phyloP scores from a whole-genome alignment of 2,113 vertebrate genomes.

The Peromyscus polionotus region DNA sequence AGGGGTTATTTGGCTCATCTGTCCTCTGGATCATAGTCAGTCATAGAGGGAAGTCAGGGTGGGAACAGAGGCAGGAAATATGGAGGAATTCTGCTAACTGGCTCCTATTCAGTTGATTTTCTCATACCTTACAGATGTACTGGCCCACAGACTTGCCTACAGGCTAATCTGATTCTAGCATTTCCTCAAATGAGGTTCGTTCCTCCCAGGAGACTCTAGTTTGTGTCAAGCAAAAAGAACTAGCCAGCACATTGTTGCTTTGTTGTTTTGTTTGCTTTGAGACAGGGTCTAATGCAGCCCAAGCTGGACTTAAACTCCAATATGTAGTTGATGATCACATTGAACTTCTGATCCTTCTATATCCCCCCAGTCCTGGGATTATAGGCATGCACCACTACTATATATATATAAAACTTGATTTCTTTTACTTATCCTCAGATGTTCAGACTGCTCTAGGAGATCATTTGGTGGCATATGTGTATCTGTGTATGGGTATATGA shows the following conservation, averaged over 20 bases:
- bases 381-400: not conserved
- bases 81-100: not conserved
- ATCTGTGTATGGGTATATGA: not conserved
- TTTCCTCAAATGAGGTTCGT: too few species aligned
- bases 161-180: not conserved
- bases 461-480: too few species aligned
- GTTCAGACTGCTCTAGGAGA: not conserved
- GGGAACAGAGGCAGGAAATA: not conserved
- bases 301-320: not conserved
- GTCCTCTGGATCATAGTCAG: too few species aligned
- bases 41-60: not conserved
- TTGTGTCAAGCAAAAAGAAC: not conserved
- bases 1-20: not conserved
- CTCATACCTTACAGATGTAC: not conserved
- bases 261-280: not conserved
- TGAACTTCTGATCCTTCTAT: not conserved
- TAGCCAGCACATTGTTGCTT: not conserved
- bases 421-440: slow-evolving; percentile 3
- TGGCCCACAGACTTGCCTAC: too few species aligned
- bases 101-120: not conserved
- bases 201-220: not conserved
- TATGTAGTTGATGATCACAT: not conserved
- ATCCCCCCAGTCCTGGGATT: too few species aligned
- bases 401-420: not conserved
- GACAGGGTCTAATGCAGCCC: not conserved